Conservation (phyloP, 2,797 vertebrate species). For the Chloroceryle amazona region DNA sequence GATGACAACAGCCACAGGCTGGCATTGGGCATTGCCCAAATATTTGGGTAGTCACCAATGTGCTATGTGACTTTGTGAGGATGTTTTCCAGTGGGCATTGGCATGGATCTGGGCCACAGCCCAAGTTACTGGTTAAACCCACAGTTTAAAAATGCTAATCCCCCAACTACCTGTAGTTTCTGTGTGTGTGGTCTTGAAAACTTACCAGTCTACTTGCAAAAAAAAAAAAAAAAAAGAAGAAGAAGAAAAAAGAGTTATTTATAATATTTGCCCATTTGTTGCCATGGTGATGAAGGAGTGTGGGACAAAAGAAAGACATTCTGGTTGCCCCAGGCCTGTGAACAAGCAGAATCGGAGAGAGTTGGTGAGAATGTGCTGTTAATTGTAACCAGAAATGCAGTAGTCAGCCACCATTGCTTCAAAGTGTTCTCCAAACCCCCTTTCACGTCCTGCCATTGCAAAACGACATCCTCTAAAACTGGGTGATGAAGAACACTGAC, state of each 20-base stretch:
- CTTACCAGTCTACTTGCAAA: neutral
- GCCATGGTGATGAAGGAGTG: slow-evolving; percentile 26
- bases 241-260: neutral
- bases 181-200: slow-evolving; percentile 48
- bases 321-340: slow-evolving; percentile 41
- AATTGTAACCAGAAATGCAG: slow-evolving; percentile 44
- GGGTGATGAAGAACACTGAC: neutral
- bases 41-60: neutral
- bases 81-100: neutral
- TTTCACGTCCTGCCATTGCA: neutral
- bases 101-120: neutral
- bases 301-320: slow-evolving; percentile 60
- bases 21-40: neutral
- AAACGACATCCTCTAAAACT: neutral
- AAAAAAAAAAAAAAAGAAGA: neutral
- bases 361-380: slow-evolving; percentile 59
- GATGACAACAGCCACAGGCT: neutral
- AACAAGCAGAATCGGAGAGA: slow-evolving; percentile 24
- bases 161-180: neutral
- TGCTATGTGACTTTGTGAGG: neutral
- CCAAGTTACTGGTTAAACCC: neutral
- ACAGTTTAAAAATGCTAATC: neutral
- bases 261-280: slow-evolving; percentile 54
- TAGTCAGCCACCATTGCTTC: neutral
- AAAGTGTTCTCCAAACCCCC: neutral